Evolutionary conservation across 2,113 vertebrate genomes (phyloP).

Genomic region (Gallinago media): DNA sequence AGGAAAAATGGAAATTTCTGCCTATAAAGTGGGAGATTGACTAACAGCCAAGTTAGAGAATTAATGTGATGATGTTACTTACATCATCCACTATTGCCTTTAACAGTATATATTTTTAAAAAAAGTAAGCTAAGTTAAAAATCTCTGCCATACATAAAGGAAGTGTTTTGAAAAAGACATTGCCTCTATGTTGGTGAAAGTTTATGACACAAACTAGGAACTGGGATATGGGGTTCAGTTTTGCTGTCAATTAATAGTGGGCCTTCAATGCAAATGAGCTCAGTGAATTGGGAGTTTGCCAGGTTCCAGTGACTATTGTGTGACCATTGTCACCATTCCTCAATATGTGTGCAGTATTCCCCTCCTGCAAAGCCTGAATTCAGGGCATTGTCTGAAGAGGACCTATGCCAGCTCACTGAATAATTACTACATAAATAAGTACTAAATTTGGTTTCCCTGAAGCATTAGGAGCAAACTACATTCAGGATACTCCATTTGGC

Average conservation of each 20-base stretch:
- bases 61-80: neutral
- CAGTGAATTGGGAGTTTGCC: fast-evolving
- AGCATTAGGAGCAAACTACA: neutral
- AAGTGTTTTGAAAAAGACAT: neutral
- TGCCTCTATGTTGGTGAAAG: neutral
- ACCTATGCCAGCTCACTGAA: neutral
- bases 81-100: neutral
- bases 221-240: neutral
- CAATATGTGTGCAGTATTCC: fast-evolving
- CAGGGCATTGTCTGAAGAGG: neutral
- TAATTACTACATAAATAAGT: neutral
- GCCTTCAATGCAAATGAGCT: neutral
- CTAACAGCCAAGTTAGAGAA: neutral
- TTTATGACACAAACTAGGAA: neutral
- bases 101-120: neutral
- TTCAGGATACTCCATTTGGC: neutral
- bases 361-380: neutral
- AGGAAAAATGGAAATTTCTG: neutral
- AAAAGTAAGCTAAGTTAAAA: neutral
- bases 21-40: neutral
- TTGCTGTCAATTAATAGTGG: neutral
- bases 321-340: neutral
- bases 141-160: neutral
- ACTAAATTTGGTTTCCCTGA: neutral
- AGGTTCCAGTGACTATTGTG: neutral